Evolutionary conservation across 2,113 vertebrate genomes (phyloP), one percentile per base, ranked within the genome.

Genomic region (Heterochromis multidens): DNA sequence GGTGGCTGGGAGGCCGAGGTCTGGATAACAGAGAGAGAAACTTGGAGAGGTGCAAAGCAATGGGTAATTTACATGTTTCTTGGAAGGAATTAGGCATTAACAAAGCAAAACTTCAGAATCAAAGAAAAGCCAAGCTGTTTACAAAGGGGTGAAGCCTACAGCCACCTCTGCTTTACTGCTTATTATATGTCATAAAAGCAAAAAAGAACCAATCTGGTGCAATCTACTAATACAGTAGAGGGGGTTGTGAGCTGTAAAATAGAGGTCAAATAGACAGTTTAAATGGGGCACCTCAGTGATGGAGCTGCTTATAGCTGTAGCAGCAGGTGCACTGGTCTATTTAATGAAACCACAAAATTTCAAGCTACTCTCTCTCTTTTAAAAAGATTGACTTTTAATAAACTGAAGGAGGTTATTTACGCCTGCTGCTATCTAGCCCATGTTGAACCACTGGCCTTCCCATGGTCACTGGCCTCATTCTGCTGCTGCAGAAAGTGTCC

Each of bases 1-100:
- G 92, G 94, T 98, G 6, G 95, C 88, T 0, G 96, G 97, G 94
- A 99, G 94, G 70, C 94, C 94, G 52, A 96, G 58, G 58, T 94
- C 97, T 98, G 94, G 29, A 62, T 67, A 62, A 84, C 1, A 33
- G 25, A 65, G 21, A 87, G 54, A 49, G 27, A 43, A 31, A 35
- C 33, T 70, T 49, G 13, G 19, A 83, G 65, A 35, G 19, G 17
- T 1, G 17, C n/a, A 60, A 57, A 79, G 2, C 3, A 46, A 57
- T 8, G 49, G 13, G 21, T 35, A 0, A 25, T 63, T 54, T 23
- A 33, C 27, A 61, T 31, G 25, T 56, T 35, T 52, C 43, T 43
- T 57, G 33, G 7, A 58, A 33, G 0, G 21, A 35, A 54, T 54
- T n/a, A 21, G 23, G 23, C 23, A 21, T 9, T 52, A 17, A 60